phyloP scores from a whole-genome alignment of 2,113 vertebrate species.

The Triplophysa tibetana region DNA sequence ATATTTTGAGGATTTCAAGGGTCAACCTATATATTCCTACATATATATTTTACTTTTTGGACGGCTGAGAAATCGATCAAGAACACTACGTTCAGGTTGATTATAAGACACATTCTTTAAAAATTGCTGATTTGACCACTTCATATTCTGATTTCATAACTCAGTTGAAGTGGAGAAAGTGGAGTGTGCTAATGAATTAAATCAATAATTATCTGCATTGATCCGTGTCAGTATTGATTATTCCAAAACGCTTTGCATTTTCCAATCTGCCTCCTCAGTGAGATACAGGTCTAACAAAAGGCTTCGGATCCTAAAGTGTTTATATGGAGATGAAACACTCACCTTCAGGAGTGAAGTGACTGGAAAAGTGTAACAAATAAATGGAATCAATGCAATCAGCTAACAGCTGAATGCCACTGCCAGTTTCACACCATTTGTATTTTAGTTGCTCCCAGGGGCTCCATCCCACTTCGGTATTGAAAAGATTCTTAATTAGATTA shows the following conservation, averaged over 20 bases:
- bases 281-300: constrained; percentile 59
- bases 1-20: no score
- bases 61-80: background rate
- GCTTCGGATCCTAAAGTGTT: constrained; percentile 56
- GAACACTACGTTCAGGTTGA: background rate
- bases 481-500: constrained; percentile 64
- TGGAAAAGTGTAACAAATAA: constrained; percentile 63
- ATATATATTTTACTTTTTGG: background rate
- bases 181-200: constrained; percentile 45
- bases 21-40: no score
- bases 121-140: background rate
- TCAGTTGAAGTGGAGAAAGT: constrained; percentile 5
- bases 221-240: constrained; percentile 57
- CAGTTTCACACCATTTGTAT: constrained; percentile 57
- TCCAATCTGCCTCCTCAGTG: constrained; percentile 61
- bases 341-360: constrained; percentile 63
- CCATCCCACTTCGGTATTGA: constrained; percentile 49
- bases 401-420: constrained; percentile 58
- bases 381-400: constrained; percentile 69
- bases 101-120: background rate
- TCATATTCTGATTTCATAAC: constrained; percentile 12
- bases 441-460: constrained; percentile 59
- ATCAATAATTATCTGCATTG: constrained; percentile 51
- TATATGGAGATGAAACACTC: constrained; percentile 73
- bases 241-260: constrained; percentile 50